A percentile compares a stretch with the other conserved stretches of the same genome.
Conservation (phyloP, 1,140 invertebrate genomes). For the Sweltsa coloradensis region DNA sequence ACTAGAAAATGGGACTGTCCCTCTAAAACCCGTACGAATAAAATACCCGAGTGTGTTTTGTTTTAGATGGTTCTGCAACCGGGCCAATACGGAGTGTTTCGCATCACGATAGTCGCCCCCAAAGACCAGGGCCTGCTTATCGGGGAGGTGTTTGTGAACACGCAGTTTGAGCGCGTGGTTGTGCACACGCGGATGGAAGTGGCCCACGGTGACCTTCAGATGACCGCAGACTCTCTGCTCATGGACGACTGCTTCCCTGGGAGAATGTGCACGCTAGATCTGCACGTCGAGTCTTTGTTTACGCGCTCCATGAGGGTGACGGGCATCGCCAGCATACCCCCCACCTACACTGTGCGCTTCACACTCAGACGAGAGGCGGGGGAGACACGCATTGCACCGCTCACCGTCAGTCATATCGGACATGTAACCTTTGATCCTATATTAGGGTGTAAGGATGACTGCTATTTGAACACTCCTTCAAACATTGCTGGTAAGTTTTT, state of each 20-base stretch:
- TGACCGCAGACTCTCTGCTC: slow-evolving; percentile 48
- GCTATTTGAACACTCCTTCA: slow-evolving; percentile 55
- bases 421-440: slow-evolving; percentile 55
- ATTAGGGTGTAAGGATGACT: slow-evolving; percentile 51
- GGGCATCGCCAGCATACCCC: slow-evolving; percentile 33
- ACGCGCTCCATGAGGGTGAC: slow-evolving; percentile 52
- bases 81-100: slow-evolving; percentile 58
- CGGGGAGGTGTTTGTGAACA: slow-evolving; percentile 59
- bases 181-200: slow-evolving; percentile 48
- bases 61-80: slow-evolving; percentile 44
- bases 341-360: slow-evolving; percentile 34
- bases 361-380: slow-evolving; percentile 20
- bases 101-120: slow-evolving; percentile 54
- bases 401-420: slow-evolving; percentile 33
- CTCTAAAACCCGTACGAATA: not conserved
- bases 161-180: slow-evolving; percentile 53
- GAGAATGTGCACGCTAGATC: slow-evolving; percentile 55
- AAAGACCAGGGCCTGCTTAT: slow-evolving; percentile 52
- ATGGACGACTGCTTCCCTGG: slow-evolving; percentile 77
- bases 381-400: slow-evolving; percentile 19
- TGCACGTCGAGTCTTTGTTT: slow-evolving; percentile 64
- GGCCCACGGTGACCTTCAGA: slow-evolving; percentile 41
- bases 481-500: slow-evolving; percentile 39
- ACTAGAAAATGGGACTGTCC: too few relatives aligned
- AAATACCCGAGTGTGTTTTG: too few relatives aligned